Base-by-base conservation (phyloP, 2,888 invertebrate species). In the Scaptomyza parva region DNA sequence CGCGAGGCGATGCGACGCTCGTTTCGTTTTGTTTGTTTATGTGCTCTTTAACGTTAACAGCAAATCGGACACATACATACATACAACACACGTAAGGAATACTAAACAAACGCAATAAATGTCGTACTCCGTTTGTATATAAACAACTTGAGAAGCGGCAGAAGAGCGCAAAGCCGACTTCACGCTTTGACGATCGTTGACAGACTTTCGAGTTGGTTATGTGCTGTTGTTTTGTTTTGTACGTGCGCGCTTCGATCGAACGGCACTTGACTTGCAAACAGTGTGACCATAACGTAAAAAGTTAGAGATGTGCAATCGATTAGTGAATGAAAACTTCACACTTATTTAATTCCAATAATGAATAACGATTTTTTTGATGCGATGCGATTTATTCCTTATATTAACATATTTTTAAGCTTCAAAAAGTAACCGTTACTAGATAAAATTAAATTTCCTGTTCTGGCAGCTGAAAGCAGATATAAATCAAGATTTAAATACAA, bases 161-260 rank as follows among this genome's bases (percentile, higher is more conserved):
- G 26, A 37, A 28, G n/a, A 28, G 54, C 51, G 55, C 43, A 41
- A 43, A 44, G 47, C 26, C 77, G 64, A 76, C 80, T 84, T 84
- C 61, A 78, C 81, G 69, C 78, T 75, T 81, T 81, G 85, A 70
- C 81, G 85, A 75, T 59, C 74, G 87, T 73, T 86, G 59, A 80
- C 70, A 80, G 78, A 86, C 87, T 84, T 70, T 59, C 41, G 59
- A 69, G 64, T 51, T 57, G 57, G 6, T 37, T 37, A 26, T 17
- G 33, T 53, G 45, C 24, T 47, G 30, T 47, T 47, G 7, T 43
- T 37, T 28, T 24, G 17, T 43, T 55, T 63, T 55, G 39, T 63
- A 62, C 53, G 44, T 51, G 68, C 62, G 76, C 79, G 64, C 76
- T 59, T 57, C 52, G 64, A 40, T 51, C 52, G 47, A 22, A 54